Conservation (phyloP, 2,113 vertebrate genomes). For the Xiphias gladius region DNA sequence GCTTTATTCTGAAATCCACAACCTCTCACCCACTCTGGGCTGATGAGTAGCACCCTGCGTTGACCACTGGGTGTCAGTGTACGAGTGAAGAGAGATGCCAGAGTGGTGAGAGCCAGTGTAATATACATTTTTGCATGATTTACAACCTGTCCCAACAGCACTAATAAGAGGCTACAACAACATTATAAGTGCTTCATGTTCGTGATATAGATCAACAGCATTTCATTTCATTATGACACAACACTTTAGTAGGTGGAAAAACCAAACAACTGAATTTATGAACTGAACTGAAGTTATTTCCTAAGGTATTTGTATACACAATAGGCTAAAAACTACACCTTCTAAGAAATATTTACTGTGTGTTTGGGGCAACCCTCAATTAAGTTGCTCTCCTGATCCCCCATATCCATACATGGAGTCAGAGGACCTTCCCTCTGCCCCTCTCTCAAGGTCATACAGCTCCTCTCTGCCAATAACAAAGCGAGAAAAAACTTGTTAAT, state of each 20-base stretch:
- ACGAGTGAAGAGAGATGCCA: neutral
- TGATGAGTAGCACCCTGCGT: neutral
- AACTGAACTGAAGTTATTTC: too few species aligned
- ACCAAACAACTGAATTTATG: neutral
- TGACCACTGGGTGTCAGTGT: constrained; percentile 73
- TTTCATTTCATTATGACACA: neutral
- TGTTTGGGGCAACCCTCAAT: neutral
- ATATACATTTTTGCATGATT: neutral
- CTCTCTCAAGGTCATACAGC: constrained; percentile 72
- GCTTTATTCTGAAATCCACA: constrained; percentile 31
- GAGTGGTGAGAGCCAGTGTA: neutral
- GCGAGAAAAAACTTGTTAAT: constrained; percentile 66
- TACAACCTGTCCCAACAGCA: constrained; percentile 15
- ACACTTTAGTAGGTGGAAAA: neutral
- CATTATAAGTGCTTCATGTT: constrained; percentile 9
- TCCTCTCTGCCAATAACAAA: constrained; percentile 64
- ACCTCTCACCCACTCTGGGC: constrained; percentile 1
- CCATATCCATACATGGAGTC: neutral
- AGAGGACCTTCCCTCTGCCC: constrained; percentile 48
- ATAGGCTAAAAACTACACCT: neutral
- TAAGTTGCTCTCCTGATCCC: neutral
- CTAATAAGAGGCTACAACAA: constrained; percentile 12
- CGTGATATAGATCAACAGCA: neutral
- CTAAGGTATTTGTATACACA: neutral
- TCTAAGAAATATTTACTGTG: neutral